Evolutionary conservation across 2,797 vertebrate genomes (phyloP).

Genomic region (Hafferia zeledoni): DNA sequence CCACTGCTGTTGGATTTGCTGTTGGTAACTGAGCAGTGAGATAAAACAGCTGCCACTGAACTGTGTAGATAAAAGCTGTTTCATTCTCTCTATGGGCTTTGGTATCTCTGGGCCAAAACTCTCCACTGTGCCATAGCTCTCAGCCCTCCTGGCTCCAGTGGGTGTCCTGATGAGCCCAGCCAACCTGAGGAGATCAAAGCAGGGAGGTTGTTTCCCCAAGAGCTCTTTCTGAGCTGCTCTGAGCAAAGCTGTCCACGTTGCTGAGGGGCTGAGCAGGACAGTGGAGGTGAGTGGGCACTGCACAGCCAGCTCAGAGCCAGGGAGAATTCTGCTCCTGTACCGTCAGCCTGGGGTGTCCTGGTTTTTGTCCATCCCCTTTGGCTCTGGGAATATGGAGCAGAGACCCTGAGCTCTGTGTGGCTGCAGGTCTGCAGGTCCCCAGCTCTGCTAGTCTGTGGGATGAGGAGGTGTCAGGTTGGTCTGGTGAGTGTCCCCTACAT

Average conservation of each 20-base stretch:
- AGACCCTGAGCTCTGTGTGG: neutral
- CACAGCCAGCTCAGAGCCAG: neutral
- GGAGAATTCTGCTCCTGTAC: neutral
- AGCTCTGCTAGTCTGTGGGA: neutral
- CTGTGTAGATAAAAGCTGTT: neutral
- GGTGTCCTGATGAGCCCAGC: neutral
- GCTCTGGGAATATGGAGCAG: neutral
- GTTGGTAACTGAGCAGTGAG: neutral
- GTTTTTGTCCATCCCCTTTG: neutral
- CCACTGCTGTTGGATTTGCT: rapidly evolving
- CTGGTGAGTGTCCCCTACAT: too few relatives aligned
- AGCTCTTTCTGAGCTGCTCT: neutral
- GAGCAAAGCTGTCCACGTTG: rapidly evolving
- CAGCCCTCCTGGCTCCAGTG: neutral
- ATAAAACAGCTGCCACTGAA: neutral
- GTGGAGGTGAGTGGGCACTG: rapidly evolving
- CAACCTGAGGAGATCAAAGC: rapidly evolving
- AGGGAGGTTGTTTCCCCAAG: neutral
- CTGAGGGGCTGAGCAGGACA: neutral
- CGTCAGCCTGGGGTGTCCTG: rapidly evolving
- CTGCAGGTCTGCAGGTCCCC: neutral
- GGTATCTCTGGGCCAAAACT: neutral
- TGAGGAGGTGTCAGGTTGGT: neutral
- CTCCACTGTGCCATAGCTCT: neutral
- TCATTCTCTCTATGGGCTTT: rapidly evolving